These are phyloP conservation scores for Apistogramma diplotaenia DNA, from an alignment of 2,113 vertebrate species.

Conservation along the genomic window DNA sequence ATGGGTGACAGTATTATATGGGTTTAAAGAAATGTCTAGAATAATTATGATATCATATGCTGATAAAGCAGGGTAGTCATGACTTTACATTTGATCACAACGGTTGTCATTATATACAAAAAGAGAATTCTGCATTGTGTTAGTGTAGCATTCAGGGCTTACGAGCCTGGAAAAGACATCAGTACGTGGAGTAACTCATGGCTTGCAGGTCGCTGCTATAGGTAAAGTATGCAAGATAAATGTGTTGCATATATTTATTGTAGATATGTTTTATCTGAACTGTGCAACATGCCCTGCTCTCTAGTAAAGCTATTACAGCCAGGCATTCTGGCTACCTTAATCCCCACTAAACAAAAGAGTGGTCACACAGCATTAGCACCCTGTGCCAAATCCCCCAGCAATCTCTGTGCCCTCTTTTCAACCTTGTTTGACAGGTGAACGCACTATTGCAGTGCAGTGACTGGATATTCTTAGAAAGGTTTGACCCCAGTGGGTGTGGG, in stretches of 20 bases:
- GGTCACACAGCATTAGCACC: constrained; percentile 1
- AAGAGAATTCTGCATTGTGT: background rate
- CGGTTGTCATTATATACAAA: background rate
- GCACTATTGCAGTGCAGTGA: background rate
- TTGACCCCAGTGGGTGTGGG: background rate
- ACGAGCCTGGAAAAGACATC: background rate
- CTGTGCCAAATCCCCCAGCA: background rate
- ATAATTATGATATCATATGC: background rate
- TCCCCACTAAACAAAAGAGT: constrained; percentile 42
- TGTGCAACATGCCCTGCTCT: constrained; percentile 15
- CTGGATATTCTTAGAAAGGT: background rate
- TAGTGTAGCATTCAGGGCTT: background rate
- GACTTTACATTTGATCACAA: constrained; percentile 2
- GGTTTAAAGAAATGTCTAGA: background rate
- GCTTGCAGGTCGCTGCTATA: background rate
- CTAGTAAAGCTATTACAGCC: constrained; percentile 14
- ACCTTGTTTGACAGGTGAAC: constrained; percentile 1
- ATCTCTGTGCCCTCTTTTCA: background rate
- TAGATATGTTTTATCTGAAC: background rate
- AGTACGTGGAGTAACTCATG: background rate
- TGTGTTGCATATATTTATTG: background rate
- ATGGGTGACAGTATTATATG: background rate
- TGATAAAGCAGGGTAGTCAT: background rate
- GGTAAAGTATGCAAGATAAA: background rate
- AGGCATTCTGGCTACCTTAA: constrained; percentile 16